Base-by-base conservation (phyloP, 2,888 invertebrate genomes). In the Myopa tessellatipennis region DNA sequence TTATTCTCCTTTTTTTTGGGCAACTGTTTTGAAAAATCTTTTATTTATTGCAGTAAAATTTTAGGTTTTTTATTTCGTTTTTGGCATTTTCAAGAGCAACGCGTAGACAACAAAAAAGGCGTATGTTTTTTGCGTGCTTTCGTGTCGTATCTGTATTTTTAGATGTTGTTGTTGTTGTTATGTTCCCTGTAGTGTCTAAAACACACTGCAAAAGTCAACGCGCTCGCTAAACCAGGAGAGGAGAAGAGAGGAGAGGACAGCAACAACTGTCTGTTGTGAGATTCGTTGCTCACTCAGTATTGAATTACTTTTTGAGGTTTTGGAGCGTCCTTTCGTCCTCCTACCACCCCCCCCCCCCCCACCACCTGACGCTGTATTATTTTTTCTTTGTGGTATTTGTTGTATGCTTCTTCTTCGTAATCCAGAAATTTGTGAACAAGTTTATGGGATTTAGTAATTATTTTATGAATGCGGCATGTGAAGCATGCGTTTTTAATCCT, bases 401-500 rank as follows among this genome's bases (percentile, higher is more conserved):
- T 36, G 58, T 12, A 12, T 36, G 6, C 10, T 45, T 14, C 45
- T 71, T 60, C 52, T 36, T 71, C 16, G 5, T 34, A 34, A 71
- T 55, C 36, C 34, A 38, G 34, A 70, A 70, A 70, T 70, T 70
- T 70, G 70, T 55, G 26, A 55, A 36, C 7, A 55, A 70, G 52
- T 70, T 55, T 55, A 70, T 70, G 55, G 70, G 70, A 70, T 70
- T 70, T 70, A 70, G 34, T 70, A 70, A 70, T 70, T 70, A 70
- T 55, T 70, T 70, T 34, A 70, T 55, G 55, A 55, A 70, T 36
- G 55, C 70, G 34, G 55, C 34, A 70, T 70, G 70, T 55, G 70
- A 52, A 34, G 55, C 70, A 55, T 3, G 1, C 26, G 5, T 34
- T 70, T 55, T 55, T 70, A 26, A 70, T 70, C 70, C 70, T 36